phyloP scores from a whole-genome alignment of 1,140 invertebrate genomes.

The Trachymyrmex cornetzi region DNA sequence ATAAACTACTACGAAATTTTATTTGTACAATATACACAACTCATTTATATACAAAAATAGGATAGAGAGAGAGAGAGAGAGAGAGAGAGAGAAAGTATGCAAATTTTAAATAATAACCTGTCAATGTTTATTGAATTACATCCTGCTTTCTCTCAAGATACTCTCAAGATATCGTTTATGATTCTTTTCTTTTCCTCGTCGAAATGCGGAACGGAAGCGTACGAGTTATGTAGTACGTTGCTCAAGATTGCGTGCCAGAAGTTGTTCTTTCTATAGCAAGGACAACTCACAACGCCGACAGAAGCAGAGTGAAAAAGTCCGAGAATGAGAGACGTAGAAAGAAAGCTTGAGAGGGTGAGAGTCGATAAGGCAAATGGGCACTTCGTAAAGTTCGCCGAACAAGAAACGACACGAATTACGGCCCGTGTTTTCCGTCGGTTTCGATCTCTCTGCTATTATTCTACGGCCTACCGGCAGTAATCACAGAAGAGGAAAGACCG shows the following conservation, averaged over 20 bases:
- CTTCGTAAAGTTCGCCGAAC: conserved; percentile 81
- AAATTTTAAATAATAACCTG: conserved; percentile 3
- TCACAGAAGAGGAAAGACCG: conserved; percentile 10
- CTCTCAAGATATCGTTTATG: conserved; percentile 57
- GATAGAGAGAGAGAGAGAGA: background rate
- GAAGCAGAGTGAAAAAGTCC: conserved; percentile 33
- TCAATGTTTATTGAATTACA: conserved; percentile 56
- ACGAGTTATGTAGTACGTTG: conserved; percentile 75
- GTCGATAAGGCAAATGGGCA: conserved; percentile 82
- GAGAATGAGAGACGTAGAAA: conserved; percentile 23
- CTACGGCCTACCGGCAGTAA: conserved; percentile 27
- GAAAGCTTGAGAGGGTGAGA: conserved; percentile 60
- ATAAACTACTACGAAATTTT: background rate
- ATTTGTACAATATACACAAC: background rate
- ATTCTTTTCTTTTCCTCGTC: conserved; percentile 62
- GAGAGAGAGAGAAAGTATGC: background rate
- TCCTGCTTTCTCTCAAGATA: conserved; percentile 45
- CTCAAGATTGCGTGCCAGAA: conserved; percentile 79
- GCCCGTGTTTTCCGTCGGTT: conserved; percentile 26
- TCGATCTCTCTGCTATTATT: conserved; percentile 46
- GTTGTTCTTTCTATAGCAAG: conserved; percentile 78
- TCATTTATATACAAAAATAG: background rate
- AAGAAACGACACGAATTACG: conserved; percentile 73
- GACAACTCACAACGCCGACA: conserved; percentile 66
- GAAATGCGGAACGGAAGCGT: conserved; percentile 75